phyloP scores from a whole-genome alignment of 30 jellyfish, hydroid and myxozoan genomes.

The Aurelia aurita complex sp. Pacific region DNA sequence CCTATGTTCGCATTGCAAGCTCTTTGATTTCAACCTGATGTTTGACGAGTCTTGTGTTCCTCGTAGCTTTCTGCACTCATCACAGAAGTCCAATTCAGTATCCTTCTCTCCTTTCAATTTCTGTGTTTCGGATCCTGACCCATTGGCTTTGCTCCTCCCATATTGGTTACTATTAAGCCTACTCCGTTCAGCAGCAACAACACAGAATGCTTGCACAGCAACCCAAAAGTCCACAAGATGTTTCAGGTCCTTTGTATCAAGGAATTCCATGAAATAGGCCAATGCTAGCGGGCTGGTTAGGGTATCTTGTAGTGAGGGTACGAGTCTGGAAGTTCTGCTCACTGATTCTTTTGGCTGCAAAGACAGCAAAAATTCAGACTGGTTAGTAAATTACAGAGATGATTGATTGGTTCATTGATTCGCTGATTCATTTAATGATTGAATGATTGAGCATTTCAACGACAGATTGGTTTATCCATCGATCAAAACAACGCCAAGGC shows the following conservation, averaged over 20 bases:
- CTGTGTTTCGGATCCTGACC: neutral
- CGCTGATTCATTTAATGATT: too few species aligned
- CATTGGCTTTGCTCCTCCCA: neutral
- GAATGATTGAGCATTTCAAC: too few species aligned
- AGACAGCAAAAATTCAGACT: neutral
- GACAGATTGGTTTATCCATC: too few species aligned
- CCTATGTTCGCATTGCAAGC: neutral
- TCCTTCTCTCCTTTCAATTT: neutral
- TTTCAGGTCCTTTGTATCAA: constrained; percentile 47
- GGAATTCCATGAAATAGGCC: constrained; percentile 90
- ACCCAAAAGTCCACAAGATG: constrained; percentile 90
- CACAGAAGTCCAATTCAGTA: neutral
- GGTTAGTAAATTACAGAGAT: too few species aligned
- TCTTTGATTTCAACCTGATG: neutral
- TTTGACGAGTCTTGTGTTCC: neutral
- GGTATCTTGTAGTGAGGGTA: constrained; percentile 69
- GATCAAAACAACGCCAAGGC: too few species aligned
- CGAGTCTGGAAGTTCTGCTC: constrained; percentile 62
- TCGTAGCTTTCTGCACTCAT: neutral
- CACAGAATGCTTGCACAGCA: constrained; percentile 87
- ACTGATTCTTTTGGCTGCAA: constrained; percentile 89
- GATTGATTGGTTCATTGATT: too few species aligned
- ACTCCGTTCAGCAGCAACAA: constrained; percentile 65
- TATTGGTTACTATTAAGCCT: constrained; percentile 25
- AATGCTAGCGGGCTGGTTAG: constrained; percentile 75